A percentile compares a stretch with the other conserved stretches of the same genome.
Evolutionary conservation across 2,113 vertebrate species (phyloP).

Genomic region (Serilophus lunatus): DNA sequence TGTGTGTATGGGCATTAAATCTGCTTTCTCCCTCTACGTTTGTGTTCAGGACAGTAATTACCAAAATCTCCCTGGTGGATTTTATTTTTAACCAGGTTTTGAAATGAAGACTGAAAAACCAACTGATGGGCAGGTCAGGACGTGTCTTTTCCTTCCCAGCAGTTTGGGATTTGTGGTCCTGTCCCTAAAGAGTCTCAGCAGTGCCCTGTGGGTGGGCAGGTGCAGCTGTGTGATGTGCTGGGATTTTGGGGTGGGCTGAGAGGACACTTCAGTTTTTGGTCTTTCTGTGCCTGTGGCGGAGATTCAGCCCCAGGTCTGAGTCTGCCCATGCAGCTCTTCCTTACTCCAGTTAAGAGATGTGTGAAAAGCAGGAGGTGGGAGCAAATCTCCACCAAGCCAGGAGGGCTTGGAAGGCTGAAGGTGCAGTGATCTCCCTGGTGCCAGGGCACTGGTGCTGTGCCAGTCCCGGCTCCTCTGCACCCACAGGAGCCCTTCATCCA

Average conservation of each 20-base stretch:
- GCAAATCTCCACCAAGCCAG: background rate
- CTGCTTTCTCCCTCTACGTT: rapidly evolving
- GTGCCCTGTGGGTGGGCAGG: background rate
- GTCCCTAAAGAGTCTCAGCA: rapidly evolving
- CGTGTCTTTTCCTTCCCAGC: background rate
- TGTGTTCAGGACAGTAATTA: background rate
- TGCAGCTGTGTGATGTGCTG: rapidly evolving
- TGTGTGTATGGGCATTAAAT: background rate
- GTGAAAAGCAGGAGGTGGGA: background rate
- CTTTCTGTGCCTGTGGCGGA: background rate
- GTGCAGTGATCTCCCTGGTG: background rate
- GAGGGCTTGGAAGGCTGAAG: background rate
- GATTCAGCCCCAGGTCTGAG: background rate
- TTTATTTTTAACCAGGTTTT: background rate
- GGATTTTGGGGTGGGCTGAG: background rate
- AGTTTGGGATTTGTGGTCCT: background rate
- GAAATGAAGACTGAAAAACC: background rate
- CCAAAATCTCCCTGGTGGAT: background rate
- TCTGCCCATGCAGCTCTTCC: rapidly evolving
- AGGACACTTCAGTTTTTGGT: background rate
- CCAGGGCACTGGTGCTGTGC: background rate
- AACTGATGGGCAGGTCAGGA: background rate
- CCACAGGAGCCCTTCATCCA: background rate
- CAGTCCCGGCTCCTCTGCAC: rapidly evolving
- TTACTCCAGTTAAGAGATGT: background rate